phyloP scores from a whole-genome alignment of 1,140 invertebrate genomes.

The Lordiphosa stackelbergi region DNA sequence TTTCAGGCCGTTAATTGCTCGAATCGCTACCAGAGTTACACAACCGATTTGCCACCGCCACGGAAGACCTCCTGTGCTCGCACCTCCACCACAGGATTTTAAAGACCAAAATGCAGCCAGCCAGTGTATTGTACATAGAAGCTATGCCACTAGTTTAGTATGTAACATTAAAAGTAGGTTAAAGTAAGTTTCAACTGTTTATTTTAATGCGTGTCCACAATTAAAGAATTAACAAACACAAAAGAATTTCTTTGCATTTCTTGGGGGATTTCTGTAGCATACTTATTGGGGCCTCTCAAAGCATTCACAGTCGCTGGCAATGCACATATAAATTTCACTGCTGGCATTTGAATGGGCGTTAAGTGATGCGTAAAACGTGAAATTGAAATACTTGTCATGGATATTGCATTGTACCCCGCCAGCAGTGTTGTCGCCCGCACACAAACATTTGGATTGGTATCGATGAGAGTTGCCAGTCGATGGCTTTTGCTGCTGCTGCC shows the following conservation, averaged over 20 bases:
- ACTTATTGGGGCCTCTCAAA: neutral
- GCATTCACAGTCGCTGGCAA: constrained; percentile 22
- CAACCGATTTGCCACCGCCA: constrained; percentile 71
- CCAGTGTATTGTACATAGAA: constrained; percentile 7
- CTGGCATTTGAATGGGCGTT: constrained; percentile 47
- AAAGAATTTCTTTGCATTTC: constrained; percentile 2
- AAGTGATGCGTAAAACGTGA: constrained; percentile 48
- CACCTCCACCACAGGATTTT: constrained; percentile 70
- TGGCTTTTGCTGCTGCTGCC: neutral
- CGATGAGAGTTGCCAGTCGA: constrained; percentile 5
- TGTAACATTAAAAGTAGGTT: constrained; percentile 1
- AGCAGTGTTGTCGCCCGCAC: constrained; percentile 6
- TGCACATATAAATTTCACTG: constrained; percentile 14
- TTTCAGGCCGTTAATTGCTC: constrained; percentile 69
- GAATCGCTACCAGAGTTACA: constrained; percentile 67
- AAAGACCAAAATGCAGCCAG: constrained; percentile 12
- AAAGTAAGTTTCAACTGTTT: constrained; percentile 4
- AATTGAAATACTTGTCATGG: constrained; percentile 50
- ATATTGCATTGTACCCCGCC: constrained; percentile 28
- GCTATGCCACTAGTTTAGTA: neutral
- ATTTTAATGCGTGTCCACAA: constrained; percentile 15
- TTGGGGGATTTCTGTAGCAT: neutral
- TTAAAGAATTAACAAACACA: constrained; percentile 31
- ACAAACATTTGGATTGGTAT: constrained; percentile 19
- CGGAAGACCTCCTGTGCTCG: constrained; percentile 68